Conservation (phyloP, 2,888 invertebrate species). For the Meteorus colon region DNA sequence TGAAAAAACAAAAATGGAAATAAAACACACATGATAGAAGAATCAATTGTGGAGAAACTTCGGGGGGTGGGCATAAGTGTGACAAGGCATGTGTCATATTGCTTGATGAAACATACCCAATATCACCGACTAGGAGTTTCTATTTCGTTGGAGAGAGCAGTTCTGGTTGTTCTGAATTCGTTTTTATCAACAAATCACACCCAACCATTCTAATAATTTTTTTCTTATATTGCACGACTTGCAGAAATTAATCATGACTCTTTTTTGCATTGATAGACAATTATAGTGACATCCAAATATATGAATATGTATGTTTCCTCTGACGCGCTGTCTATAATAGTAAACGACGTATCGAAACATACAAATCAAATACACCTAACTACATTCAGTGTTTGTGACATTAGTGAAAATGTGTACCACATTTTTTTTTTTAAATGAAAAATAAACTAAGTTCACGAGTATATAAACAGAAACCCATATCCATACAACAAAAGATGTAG, state of each 20-base stretch:
- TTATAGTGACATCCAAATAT: constrained; percentile 2
- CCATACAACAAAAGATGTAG: not conserved
- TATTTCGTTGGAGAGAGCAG: constrained; percentile 16
- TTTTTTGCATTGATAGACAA: not conserved
- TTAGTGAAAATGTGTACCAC: not conserved
- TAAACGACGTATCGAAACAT: constrained; percentile 54
- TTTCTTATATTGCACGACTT: constrained; percentile 31
- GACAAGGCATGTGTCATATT: constrained; percentile 67
- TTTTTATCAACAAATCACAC: not conserved
- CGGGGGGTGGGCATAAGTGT: constrained; percentile 70
- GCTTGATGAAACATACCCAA: constrained; percentile 7
- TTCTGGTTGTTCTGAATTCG: constrained; percentile 10
- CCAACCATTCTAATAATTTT: constrained; percentile 68
- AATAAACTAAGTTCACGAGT: not conserved
- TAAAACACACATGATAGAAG: constrained; percentile 47
- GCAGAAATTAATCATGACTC: constrained; percentile 20
- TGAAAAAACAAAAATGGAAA: not conserved
- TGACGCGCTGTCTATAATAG: constrained; percentile 54
- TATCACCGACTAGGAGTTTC: not conserved
- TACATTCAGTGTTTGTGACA: constrained; percentile 60
- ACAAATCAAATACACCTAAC: constrained; percentile 57
- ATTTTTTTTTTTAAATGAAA: not conserved
- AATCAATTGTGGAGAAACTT: constrained; percentile 60
- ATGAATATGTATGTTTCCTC: constrained; percentile 73
- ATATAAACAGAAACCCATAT: not conserved